Base-by-base conservation (phyloP, 2,888 invertebrate species). In the Stenoptilia bipunctidactyla region DNA sequence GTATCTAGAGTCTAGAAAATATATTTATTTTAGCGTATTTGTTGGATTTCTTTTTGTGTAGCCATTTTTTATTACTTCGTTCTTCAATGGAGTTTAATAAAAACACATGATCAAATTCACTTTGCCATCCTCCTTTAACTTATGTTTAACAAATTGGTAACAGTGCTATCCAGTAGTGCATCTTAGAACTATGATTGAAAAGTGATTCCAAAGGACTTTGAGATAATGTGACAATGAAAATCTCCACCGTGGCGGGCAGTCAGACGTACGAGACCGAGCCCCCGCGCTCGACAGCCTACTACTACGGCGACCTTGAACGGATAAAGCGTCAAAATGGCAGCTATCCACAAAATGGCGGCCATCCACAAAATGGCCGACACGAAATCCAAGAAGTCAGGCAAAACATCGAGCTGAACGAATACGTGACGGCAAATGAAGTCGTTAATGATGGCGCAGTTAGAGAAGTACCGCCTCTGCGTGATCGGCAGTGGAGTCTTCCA, bases 291-390 rank as follows among this genome's bases (percentile, higher is more conserved):
- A 86, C 87, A 44, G 82, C 85, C 0, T 85, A 85, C 53, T 83
- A 85, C 61, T 88, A 88, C 64, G 87, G 87, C 0, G 87, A 87
- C 48, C 61, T 86, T 1, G 87, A 87, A 36, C 74, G 85, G 1
- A 71, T 87, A 13, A 86, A 86, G 51, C 71, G 84, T 34, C 73
- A 71, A 46, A 67, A 66, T 34, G 50, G 43, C 3, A 6, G 49
- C 40, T 39, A 45, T 40, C 27, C 36, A 34, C 37, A 34, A 40
- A 3, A 34, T 39, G 27, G 14, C 42, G 14, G 50, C 40, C 40
- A 46, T 41, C 25, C 34, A 35, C 36, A 34, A 39, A 2, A 33
- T 39, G 25, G 13, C 42, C 13, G 25, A 25, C 25, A 9, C 15
- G 37, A 13, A 10, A 1, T 15, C 6, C 9, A 37, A n/a, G 14